Evolutionary conservation across 2,888 invertebrate genomes (phyloP).

Genomic region (Strigamia transsilvanica): DNA sequence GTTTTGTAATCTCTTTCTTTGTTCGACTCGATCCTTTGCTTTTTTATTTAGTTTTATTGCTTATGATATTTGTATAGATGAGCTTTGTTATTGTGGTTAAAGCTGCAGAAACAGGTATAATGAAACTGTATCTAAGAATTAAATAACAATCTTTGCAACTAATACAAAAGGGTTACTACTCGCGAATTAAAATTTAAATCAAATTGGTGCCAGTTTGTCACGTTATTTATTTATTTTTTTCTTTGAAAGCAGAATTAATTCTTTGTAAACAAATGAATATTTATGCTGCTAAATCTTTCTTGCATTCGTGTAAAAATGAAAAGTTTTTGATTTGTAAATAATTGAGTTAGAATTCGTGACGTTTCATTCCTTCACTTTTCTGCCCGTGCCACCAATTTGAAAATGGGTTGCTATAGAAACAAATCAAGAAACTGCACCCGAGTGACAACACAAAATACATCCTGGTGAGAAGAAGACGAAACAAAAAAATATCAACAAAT

Average conservation of each 20-base stretch:
- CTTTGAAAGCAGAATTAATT: not conserved
- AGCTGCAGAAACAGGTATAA: no score
- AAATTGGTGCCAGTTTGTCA: not conserved
- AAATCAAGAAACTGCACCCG: not conserved
- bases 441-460: not conserved
- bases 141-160: no score
- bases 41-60: no score
- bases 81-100: no score
- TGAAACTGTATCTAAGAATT: no score
- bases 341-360: not conserved
- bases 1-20: no score
- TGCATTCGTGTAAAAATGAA: not conserved
- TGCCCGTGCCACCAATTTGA: slow-evolving; percentile 5
- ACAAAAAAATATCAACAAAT: slow-evolving; percentile 19
- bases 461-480: slow-evolving; percentile 17
- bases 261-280: slow-evolving; percentile 39
- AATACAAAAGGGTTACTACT: no score
- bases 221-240: not conserved
- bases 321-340: not conserved
- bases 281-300: not conserved
- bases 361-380: not conserved
- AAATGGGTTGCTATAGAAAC: slow-evolving; percentile 27
- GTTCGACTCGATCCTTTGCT: no score
- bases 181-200: not conserved
- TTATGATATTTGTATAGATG: no score